These are phyloP conservation scores for Phataginus tetradactyla DNA, from an alignment of 2,797 vertebrate species.

Conservation along the genomic window DNA sequence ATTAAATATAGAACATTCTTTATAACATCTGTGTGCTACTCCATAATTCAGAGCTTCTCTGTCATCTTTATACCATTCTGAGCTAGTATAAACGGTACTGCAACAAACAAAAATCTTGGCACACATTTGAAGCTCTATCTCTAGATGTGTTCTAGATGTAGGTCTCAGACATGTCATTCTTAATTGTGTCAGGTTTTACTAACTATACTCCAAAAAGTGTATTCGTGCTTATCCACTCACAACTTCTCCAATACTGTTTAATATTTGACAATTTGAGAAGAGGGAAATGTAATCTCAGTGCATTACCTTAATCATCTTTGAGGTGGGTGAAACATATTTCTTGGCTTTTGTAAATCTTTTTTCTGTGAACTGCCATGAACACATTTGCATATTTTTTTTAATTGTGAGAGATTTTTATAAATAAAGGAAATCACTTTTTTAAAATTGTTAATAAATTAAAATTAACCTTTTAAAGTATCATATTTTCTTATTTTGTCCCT, in stretches of 20 bases:
- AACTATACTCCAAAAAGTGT: not conserved
- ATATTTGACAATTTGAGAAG: not conserved
- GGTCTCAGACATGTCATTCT: not conserved
- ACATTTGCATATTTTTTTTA: not conserved
- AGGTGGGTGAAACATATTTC: not conserved
- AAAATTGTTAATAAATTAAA: not conserved
- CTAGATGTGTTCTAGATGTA: not conserved
- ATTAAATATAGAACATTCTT: not conserved
- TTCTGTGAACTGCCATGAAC: not conserved
- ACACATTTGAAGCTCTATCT: not conserved
- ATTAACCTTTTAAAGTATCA: not conserved
- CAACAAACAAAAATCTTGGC: not conserved
- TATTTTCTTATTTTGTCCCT: not conserved
- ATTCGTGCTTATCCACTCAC: not conserved
- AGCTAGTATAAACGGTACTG: not conserved
- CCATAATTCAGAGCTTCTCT: not conserved
- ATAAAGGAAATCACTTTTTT: not conserved
- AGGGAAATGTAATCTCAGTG: not conserved
- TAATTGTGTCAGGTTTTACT: not conserved
- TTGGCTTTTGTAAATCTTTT: not conserved
- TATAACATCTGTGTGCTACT: not conserved
- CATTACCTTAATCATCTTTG: not conserved
- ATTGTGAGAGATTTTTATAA: not conserved
- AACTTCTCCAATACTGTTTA: not conserved
- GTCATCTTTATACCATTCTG: not conserved